These are phyloP conservation scores for Zaprionus inermis DNA, from an alignment of 1,140 invertebrate species.

Conservation along the genomic window DNA sequence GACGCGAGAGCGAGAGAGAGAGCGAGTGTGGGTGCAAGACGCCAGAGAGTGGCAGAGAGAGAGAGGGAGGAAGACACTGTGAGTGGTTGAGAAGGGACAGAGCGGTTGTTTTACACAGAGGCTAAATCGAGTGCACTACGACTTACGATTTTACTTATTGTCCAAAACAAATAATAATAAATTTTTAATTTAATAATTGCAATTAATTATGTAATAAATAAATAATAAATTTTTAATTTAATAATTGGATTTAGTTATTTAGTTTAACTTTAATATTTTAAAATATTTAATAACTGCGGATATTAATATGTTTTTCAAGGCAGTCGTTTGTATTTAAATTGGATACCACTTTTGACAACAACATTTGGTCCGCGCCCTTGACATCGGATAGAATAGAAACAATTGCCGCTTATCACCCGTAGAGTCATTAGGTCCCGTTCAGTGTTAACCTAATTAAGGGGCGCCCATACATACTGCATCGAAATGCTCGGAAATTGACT, in stretches of 20 bases:
- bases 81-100: neutral
- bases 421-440: slow-evolving; percentile 30
- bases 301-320: too few relatives aligned
- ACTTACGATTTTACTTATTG: neutral
- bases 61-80: slow-evolving; percentile 3
- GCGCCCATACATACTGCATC: neutral
- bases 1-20: slow-evolving; percentile 5
- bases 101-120: neutral
- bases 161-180: neutral
- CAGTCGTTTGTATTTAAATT: too few relatives aligned
- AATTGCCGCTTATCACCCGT: slow-evolving; percentile 10
- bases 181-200: neutral
- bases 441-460: slow-evolving; percentile 41
- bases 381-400: neutral
- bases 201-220: neutral
- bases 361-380: slow-evolving; percentile 29
- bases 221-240: neutral
- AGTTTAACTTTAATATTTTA: too few relatives aligned
- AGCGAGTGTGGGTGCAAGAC: slow-evolving; percentile 41
- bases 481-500: neutral
- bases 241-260: too few relatives aligned
- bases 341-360: too few relatives aligned
- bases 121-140: neutral
- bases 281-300: too few relatives aligned
- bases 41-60: neutral